phyloP scores from a whole-genome alignment of 2,888 invertebrate species.

The Orchesella flavescens region DNA sequence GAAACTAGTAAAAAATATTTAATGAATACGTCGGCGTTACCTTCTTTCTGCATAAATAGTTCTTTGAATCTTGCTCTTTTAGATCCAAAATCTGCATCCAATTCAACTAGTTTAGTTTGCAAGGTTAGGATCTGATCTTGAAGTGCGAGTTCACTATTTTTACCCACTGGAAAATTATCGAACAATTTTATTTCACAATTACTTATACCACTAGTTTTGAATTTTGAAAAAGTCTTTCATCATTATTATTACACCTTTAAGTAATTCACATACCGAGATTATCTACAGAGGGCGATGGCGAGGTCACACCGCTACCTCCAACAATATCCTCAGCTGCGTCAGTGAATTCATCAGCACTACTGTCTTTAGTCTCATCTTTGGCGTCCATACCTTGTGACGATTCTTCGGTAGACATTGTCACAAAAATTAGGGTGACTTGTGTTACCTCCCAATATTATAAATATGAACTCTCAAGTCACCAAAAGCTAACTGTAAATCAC shows the following conservation, averaged over 20 bases:
- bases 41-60: slow-evolving; percentile 93
- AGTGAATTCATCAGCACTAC: neutral
- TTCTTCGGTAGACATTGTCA: slow-evolving; percentile 3
- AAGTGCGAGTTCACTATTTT: slow-evolving; percentile 10
- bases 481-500: too few relatives aligned
- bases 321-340: neutral
- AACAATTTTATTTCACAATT: neutral
- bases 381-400: neutral
- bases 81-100: slow-evolving; percentile 89
- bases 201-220: too few relatives aligned
- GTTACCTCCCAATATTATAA: too few relatives aligned
- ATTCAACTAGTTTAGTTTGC: slow-evolving; percentile 80
- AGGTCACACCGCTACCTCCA: neutral
- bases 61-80: slow-evolving; percentile 95
- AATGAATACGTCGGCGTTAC: too few relatives aligned
- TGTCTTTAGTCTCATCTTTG: neutral
- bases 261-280: slow-evolving; percentile 6
- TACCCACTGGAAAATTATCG: slow-evolving; percentile 15
- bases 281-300: slow-evolving; percentile 21
- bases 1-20: too few relatives aligned
- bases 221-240: too few relatives aligned
- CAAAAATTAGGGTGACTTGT: too few relatives aligned
- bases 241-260: too few relatives aligned
- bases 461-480: too few relatives aligned
- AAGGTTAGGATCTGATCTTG: slow-evolving; percentile 69